Evolutionary conservation across 2,888 invertebrate genomes (phyloP).

Genomic region (Stenolophus ochropezus): DNA sequence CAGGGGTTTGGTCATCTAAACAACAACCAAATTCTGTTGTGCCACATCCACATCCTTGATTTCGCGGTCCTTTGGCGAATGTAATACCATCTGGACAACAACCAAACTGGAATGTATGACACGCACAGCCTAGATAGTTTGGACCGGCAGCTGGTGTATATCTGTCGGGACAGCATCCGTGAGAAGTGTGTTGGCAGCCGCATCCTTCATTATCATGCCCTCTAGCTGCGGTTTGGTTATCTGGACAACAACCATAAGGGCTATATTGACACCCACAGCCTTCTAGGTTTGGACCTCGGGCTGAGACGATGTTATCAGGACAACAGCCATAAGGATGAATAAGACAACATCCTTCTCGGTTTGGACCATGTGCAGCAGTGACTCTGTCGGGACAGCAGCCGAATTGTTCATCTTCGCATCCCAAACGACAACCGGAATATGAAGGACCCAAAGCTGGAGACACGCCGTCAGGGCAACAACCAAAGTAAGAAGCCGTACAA

Average conservation of each 20-base stretch:
- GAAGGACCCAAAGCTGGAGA: slow-evolving; percentile 82
- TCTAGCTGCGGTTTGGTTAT: slow-evolving; percentile 84
- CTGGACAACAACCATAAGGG: slow-evolving; percentile 90
- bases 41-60: slow-evolving; percentile 86
- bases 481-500: slow-evolving; percentile 78
- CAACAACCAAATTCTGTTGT: slow-evolving; percentile 89
- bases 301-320: slow-evolving; percentile 88
- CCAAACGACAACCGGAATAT: slow-evolving; percentile 83
- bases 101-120: slow-evolving; percentile 90
- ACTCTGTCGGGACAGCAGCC: slow-evolving; percentile 92
- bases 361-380: slow-evolving; percentile 90
- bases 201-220: slow-evolving; percentile 89
- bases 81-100: slow-evolving; percentile 91
- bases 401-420: slow-evolving; percentile 81
- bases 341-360: slow-evolving; percentile 88
- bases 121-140: slow-evolving; percentile 87
- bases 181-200: slow-evolving; percentile 82
- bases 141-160: slow-evolving; percentile 85
- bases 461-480: slow-evolving; percentile 84
- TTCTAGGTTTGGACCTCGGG: slow-evolving; percentile 85
- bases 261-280: slow-evolving; percentile 88
- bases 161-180: slow-evolving; percentile 92
- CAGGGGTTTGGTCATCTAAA: slow-evolving; percentile 86
- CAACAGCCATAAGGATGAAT: slow-evolving; percentile 89
- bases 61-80: slow-evolving; percentile 82